A percentile compares a stretch with the other conserved stretches of the same genome.
Conservation (phyloP, 2,888 invertebrate species). For the Physocephala rufipes region DNA sequence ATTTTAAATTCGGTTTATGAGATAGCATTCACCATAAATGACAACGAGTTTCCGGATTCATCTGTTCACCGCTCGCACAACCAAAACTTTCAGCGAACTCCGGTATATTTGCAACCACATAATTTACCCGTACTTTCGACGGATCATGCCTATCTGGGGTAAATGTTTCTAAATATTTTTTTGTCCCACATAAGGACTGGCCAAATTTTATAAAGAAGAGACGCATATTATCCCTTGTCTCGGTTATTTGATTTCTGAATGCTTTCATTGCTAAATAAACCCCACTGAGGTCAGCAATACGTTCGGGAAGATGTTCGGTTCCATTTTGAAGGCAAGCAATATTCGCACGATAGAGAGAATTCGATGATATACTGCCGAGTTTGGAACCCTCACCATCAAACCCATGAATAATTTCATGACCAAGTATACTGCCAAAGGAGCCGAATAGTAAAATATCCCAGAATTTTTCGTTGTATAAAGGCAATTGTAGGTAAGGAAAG, state of each 20-base stretch:
- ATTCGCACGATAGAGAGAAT: slow-evolving; percentile 44
- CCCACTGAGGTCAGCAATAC: slow-evolving; percentile 56
- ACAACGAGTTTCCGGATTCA: slow-evolving; percentile 51
- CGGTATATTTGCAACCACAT: slow-evolving; percentile 54
- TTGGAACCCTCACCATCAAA: slow-evolving; percentile 49
- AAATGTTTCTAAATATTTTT: slow-evolving; percentile 13
- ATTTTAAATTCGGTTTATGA: too few species aligned
- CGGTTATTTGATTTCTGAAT: slow-evolving; percentile 47
- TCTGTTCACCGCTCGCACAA: too few species aligned
- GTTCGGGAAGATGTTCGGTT: slow-evolving; percentile 50
- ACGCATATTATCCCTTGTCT: slow-evolving; percentile 47
- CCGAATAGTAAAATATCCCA: slow-evolving; percentile 57
- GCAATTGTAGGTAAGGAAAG: slow-evolving; percentile 53
- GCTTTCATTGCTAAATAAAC: slow-evolving; percentile 53
- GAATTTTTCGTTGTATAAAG: slow-evolving; percentile 53
- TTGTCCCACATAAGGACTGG: slow-evolving; percentile 58
- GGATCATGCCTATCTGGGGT: slow-evolving; percentile 53
- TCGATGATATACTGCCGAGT: slow-evolving; percentile 42
- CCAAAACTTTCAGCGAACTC: slow-evolving; percentile 54
- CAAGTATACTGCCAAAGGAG: slow-evolving; percentile 56
- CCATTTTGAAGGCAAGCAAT: slow-evolving; percentile 50
- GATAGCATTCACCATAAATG: slow-evolving; percentile 51
- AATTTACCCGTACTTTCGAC: slow-evolving; percentile 55
- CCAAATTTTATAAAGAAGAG: slow-evolving; percentile 58
- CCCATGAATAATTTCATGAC: slow-evolving; percentile 57